Percentiles rank a stretch among this genome's conserved stretches.
Conservation (phyloP, 2,113 vertebrate genomes). For the Neogale vison region DNA sequence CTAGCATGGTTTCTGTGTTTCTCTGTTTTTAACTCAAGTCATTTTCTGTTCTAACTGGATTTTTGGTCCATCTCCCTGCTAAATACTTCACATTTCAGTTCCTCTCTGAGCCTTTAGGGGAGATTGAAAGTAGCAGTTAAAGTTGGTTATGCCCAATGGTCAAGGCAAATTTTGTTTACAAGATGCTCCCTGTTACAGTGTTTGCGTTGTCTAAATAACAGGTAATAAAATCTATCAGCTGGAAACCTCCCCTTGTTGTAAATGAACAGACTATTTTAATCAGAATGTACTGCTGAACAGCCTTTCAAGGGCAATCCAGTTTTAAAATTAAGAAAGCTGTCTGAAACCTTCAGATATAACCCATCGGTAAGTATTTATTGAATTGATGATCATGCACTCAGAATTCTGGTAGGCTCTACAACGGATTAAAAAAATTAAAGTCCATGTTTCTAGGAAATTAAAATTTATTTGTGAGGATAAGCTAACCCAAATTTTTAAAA, state of each 20-base stretch:
- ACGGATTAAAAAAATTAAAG: neutral
- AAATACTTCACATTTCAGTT: conserved; percentile 60
- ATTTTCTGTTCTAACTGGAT: conserved; percentile 50
- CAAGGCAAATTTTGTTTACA: conserved; percentile 77
- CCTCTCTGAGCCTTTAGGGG: conserved; percentile 44
- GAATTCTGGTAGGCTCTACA: neutral
- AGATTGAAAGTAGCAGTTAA: conserved; percentile 72
- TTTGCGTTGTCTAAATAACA: conserved; percentile 74
- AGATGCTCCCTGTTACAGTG: conserved; percentile 65
- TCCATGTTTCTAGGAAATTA: neutral
- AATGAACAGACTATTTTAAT: conserved; percentile 65
- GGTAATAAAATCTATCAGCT: conserved; percentile 73
- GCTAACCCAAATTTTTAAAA: neutral
- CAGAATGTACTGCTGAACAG: conserved; percentile 48
- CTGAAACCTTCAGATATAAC: neutral
- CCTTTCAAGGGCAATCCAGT: conserved; percentile 41
- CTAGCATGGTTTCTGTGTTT: neutral
- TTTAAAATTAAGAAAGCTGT: conserved; percentile 21
- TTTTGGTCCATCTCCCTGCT: conserved; percentile 56
- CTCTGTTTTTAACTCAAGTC: neutral
- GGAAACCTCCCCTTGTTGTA: conserved; percentile 61
- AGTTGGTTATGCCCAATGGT: conserved; percentile 69
- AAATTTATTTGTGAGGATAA: neutral
- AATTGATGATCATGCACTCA: neutral
- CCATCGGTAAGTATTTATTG: neutral